Base-by-base conservation (phyloP, 2,888 invertebrate genomes). In the Thumatha senex region DNA sequence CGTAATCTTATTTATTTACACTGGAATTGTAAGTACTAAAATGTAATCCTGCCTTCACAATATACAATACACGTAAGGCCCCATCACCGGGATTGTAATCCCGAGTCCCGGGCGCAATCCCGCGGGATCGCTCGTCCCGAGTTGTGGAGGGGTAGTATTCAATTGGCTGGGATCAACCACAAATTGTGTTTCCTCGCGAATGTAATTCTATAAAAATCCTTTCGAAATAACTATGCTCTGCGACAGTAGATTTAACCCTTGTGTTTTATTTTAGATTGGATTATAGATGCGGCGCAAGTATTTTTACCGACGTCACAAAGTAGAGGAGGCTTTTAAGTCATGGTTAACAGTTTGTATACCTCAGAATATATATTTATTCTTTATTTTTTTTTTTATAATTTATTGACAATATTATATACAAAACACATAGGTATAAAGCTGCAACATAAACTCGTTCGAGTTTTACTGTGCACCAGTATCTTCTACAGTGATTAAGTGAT, bases 151-250 rank as follows among this genome's bases (percentile, higher is more conserved):
- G 70, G 56, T 62, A 56, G 64, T 51, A 55, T 68, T 62, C 68
- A 64, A 69, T 70, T 67, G 71, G 51, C 55, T 48, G 45, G 70
- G 67, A 66, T 66, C 63, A 51, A 58, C 63, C 63, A 53, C 63
- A 56, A 60, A 58, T 57, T 63, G 56, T 62, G 66, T 54, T 35
- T 34, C 58, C 50, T 55, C 48, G 64, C 41, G 43, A 7, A 44
- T 33, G 52, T 52, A 48, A 53, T 65, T 52, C 36, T 51, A 59
- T 58, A 58, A 56, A 54, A 65, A 61, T 54, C 54, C 51, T 53
- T 56, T 64, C 40, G 48, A 47, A 44, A 54, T 63, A 56, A 52
- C 48, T 38, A 46, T 36, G 18, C 42, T n/a, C 15, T 15, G 33
- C 18, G 8, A n/a, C 33, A 43, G 42, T 43, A 12, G 33, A 34